Evolutionary conservation across 2,113 vertebrate species (phyloP).

Genomic region (Notiomystis cincta): DNA sequence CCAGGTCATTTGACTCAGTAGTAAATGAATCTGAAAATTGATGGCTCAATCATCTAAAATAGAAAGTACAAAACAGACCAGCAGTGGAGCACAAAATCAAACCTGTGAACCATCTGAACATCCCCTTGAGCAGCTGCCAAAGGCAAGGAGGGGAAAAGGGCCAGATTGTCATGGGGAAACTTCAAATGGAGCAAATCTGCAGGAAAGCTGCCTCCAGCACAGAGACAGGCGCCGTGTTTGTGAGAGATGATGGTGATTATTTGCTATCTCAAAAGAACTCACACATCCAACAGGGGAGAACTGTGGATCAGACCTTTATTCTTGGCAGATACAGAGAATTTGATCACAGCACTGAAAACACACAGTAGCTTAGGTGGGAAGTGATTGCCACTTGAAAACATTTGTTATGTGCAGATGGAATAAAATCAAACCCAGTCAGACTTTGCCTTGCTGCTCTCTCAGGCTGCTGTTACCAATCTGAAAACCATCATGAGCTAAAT

Average conservation of each 20-base stretch:
- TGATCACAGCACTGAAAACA: constrained; percentile 27
- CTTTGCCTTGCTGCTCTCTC: background rate
- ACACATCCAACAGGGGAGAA: background rate
- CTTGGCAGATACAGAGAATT: constrained; percentile 35
- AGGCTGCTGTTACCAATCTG: background rate
- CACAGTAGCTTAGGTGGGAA: background rate
- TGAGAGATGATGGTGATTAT: constrained; percentile 23
- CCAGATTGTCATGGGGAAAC: background rate
- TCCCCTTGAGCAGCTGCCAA: background rate
- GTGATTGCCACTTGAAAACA: constrained; percentile 35
- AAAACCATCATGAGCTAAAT: background rate
- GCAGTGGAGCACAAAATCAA: constrained; percentile 44
- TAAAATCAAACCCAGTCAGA: constrained; percentile 1
- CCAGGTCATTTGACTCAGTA: background rate
- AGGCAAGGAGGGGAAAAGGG: background rate
- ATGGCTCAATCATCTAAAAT: constrained; percentile 12
- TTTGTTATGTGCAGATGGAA: constrained; percentile 13
- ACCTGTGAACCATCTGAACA: background rate
- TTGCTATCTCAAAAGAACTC: constrained; percentile 29
- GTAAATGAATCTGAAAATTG: constrained; percentile 25
- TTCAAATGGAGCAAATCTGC: background rate
- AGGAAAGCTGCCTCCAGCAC: background rate
- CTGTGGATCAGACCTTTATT: background rate
- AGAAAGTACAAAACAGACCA: background rate
- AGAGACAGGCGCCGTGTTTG: background rate